Conservation (phyloP, 2,113 vertebrate species). For the Corvus cornix region DNA sequence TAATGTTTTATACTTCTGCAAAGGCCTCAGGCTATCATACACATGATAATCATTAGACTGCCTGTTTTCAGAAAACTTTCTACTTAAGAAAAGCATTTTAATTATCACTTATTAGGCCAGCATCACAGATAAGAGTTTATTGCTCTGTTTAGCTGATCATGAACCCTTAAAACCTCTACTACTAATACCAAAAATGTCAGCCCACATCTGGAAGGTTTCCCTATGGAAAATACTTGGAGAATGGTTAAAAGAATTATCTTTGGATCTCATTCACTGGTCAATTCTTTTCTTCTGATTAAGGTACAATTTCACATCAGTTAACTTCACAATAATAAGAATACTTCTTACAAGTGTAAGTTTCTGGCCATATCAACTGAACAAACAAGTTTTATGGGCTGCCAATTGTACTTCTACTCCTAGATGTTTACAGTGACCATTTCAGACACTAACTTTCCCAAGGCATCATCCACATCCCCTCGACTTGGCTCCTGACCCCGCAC, state of each 20-base stretch:
- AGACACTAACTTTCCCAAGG: conserved; percentile 92
- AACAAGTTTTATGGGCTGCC: not conserved
- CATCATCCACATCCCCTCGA: conserved; percentile 94
- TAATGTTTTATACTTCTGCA: not conserved
- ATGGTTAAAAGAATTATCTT: not conserved
- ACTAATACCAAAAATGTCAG: not conserved
- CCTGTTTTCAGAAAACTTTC: not conserved
- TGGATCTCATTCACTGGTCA: not conserved
- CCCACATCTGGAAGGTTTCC: not conserved
- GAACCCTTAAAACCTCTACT: not conserved
- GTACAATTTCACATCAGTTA: not conserved
- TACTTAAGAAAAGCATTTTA: not conserved
- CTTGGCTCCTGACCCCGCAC: conserved; percentile 96
- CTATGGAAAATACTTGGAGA: not conserved
- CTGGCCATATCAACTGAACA: not conserved
- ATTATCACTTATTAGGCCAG: not conserved
- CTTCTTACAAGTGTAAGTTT: not conserved
- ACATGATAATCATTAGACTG: not conserved
- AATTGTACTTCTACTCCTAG: not conserved
- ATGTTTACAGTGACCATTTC: not conserved
- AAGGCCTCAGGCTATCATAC: not conserved
- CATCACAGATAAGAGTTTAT: not conserved
- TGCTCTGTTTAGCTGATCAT: not conserved
- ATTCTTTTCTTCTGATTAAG: not conserved
- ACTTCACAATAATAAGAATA: not conserved